Conservation (phyloP, 2,888 invertebrate species). For the Fragum sueziense region DNA sequence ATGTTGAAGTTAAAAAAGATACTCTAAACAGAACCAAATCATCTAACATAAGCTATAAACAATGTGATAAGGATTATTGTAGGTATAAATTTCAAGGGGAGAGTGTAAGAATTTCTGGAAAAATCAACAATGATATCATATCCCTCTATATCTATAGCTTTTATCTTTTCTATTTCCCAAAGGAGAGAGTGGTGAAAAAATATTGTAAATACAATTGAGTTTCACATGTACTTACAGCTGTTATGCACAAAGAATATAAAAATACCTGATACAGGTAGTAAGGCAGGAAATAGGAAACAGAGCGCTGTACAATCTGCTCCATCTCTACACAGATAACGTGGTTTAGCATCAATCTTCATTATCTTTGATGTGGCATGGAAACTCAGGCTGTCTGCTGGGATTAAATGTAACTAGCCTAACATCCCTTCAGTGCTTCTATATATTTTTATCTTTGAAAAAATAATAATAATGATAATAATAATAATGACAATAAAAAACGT, state of each 20-base stretch:
- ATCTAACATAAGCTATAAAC: too few species aligned
- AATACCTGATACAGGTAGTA: conserved; percentile 11
- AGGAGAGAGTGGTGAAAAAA: too few species aligned
- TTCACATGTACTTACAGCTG: too few species aligned
- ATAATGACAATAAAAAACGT: too few species aligned
- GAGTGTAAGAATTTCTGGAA: background rate
- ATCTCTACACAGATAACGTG: background rate
- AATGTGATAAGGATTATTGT: too few species aligned
- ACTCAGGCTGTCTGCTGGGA: conserved; percentile 7
- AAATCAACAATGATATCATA: background rate
- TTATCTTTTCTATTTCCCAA: background rate
- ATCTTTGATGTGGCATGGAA: background rate
- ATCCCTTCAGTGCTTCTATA: too few species aligned
- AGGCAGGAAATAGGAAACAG: background rate
- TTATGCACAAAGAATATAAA: background rate
- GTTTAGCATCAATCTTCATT: conserved; percentile 2
- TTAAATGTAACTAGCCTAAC: too few species aligned
- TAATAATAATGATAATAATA: too few species aligned
- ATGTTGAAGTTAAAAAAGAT: too few species aligned
- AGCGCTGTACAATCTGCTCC: background rate
- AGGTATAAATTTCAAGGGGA: background rate
- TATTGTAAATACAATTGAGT: too few species aligned
- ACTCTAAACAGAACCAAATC: too few species aligned
- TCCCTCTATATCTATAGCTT: background rate
- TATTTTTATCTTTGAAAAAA: too few species aligned